phyloP scores from a whole-genome alignment of 2,888 invertebrate species.

The Ligdia adustata region DNA sequence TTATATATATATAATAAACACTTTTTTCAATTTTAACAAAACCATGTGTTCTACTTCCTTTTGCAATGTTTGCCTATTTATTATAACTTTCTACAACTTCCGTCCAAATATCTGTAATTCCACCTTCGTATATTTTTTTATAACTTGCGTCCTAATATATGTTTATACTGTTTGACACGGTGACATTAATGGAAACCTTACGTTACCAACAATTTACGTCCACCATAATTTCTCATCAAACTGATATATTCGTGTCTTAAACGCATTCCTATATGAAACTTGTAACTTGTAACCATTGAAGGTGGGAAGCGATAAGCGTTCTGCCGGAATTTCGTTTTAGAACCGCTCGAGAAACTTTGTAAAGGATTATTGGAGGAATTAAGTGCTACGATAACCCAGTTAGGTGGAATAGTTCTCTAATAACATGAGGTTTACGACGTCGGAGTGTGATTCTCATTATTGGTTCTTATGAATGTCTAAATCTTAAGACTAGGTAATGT shows the following conservation, averaged over 20 bases:
- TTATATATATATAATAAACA: too few species aligned
- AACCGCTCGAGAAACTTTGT: constrained; percentile 28
- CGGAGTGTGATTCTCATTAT: constrained; percentile 14
- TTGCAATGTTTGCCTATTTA: too few species aligned
- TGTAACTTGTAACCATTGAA: constrained; percentile 9
- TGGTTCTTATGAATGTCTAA: constrained; percentile 4
- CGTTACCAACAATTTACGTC: background rate
- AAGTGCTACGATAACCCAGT: constrained; percentile 34
- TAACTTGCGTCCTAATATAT: too few species aligned
- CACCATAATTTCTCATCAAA: background rate
- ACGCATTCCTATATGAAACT: constrained; percentile 9
- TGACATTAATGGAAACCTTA: too few species aligned
- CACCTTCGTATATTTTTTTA: too few species aligned
- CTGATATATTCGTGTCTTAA: background rate
- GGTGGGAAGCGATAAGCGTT: constrained; percentile 22
- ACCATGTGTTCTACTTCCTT: too few species aligned
- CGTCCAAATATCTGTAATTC: too few species aligned
- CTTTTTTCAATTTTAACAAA: too few species aligned
- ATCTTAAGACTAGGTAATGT: too few species aligned
- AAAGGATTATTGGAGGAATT: constrained; percentile 33
- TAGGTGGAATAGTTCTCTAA: constrained; percentile 28
- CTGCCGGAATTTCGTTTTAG: constrained; percentile 27
- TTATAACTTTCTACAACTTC: too few species aligned
- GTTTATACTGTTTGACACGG: too few species aligned
- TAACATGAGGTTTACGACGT: constrained; percentile 12